phyloP scores from a whole-genome alignment of 2,113 vertebrate genomes.

The Odocoileus hemionus region DNA sequence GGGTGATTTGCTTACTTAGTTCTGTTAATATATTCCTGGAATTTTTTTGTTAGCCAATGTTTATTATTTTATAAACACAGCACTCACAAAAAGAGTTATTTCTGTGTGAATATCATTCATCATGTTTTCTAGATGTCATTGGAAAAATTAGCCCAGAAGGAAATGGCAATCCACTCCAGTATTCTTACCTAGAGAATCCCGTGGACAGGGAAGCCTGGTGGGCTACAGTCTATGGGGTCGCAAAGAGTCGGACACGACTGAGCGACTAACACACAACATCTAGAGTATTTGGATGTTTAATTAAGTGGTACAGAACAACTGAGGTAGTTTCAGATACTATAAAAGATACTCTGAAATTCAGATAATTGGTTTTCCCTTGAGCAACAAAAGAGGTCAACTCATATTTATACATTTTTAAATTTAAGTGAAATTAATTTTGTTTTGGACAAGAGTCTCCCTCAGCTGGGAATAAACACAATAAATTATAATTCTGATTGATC shows the following conservation, averaged over 20 bases:
- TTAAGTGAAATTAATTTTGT: neutral
- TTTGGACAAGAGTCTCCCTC: neutral
- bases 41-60: neutral
- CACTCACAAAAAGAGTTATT: neutral
- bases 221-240: neutral
- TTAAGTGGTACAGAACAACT: constrained; percentile 15
- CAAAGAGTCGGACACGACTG: neutral
- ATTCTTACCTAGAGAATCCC: neutral
- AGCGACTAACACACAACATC: neutral
- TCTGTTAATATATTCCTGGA: neutral
- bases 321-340: neutral
- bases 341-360: neutral
- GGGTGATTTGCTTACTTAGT: neutral
- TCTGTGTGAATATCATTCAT: neutral
- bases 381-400: neutral
- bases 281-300: neutral
- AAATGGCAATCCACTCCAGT: neutral
- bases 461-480: neutral
- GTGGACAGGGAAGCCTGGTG: neutral
- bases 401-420: neutral
- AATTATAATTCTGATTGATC: neutral
- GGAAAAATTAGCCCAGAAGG: neutral
- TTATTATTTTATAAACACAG: neutral
- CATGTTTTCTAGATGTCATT: neutral
- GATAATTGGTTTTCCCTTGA: neutral